These are phyloP conservation scores for Rissa tridactyla DNA, from an alignment of 2,113 vertebrate species.

Conservation along the genomic window DNA sequence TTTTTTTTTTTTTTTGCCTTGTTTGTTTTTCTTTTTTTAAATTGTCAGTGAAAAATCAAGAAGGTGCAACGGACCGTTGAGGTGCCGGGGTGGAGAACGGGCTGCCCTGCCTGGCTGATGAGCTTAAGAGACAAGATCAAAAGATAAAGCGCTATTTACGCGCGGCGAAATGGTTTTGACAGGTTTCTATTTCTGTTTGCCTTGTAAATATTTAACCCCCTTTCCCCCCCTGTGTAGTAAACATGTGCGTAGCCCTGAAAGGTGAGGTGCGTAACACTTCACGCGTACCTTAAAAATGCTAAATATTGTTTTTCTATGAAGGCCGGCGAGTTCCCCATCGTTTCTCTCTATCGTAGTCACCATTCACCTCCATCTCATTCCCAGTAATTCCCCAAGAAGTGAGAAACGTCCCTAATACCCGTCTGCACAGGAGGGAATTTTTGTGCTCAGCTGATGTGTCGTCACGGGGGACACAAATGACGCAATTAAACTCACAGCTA, in stretches of 20 bases:
- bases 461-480: background rate
- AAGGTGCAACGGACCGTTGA: rapidly evolving
- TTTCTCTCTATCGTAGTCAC: background rate
- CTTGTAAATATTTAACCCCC: background rate
- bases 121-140: background rate
- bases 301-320: background rate
- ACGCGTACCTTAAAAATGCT: rapidly evolving
- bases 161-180: background rate
- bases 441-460: rapidly evolving
- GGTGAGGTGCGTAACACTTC: background rate
- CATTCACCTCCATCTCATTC: background rate
- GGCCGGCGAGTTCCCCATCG: background rate
- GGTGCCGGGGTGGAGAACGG: background rate
- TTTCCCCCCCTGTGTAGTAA: background rate
- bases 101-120: background rate
- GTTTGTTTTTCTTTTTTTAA: too few relatives aligned
- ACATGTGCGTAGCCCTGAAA: background rate
- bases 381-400: background rate
- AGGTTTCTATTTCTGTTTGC: background rate
- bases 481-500: rapidly evolving
- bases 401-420: background rate
- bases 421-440: background rate
- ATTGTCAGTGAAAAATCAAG: background rate
- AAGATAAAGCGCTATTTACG: background rate
- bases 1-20: background rate